Evolutionary conservation across 2,888 invertebrate species (phyloP).

Genomic region (Lasioglossum leucozonium): DNA sequence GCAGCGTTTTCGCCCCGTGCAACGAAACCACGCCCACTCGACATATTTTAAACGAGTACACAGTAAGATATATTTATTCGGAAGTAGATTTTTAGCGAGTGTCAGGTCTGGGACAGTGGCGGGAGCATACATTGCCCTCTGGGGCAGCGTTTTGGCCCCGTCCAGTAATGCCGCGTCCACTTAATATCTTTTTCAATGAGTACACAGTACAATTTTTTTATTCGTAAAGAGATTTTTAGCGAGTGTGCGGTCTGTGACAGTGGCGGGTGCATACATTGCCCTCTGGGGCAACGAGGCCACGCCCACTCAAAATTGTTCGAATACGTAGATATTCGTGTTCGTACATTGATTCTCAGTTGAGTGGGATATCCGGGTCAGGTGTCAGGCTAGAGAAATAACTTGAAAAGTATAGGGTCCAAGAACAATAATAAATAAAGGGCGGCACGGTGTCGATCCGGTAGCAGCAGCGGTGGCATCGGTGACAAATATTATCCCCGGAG

Average conservation of each 20-base stretch:
- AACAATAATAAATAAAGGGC: neutral
- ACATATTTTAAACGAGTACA: neutral
- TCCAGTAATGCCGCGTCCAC: no score
- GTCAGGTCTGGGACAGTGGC: no score
- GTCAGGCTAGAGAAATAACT: neutral
- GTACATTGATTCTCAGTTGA: neutral
- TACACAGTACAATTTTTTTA: no score
- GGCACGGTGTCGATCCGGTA: neutral
- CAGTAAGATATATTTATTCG: rapidly evolving
- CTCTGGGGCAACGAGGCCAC: no score
- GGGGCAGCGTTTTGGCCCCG: no score
- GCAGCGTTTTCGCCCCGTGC: neutral
- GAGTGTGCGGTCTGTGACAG: no score
- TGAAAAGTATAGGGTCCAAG: neutral
- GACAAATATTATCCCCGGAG: neutral
- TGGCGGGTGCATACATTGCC: no score
- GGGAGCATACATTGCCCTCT: no score
- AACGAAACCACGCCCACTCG: neutral
- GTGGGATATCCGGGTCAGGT: neutral
- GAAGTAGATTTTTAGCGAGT: neutral
- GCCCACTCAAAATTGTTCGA: no score
- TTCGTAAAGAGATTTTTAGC: neutral
- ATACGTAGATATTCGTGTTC: neutral
- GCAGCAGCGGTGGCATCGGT: neutral
- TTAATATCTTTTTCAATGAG: no score